These are phyloP conservation scores for Drosophila melanica DNA, from an alignment of 1,140 invertebrate genomes.

Conservation along the genomic window DNA sequence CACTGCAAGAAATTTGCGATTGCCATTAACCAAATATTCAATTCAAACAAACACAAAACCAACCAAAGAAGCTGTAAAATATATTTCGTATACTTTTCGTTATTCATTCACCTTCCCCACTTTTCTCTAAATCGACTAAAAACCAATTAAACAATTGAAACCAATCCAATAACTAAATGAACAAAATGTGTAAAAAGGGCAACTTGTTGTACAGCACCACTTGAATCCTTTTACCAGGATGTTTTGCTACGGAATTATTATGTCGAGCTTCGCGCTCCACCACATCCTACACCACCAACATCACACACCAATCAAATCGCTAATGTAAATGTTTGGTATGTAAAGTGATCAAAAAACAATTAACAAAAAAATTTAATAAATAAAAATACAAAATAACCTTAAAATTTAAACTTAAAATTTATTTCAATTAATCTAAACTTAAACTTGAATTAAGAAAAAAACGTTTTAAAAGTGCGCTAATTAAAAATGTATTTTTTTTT, in stretches of 20 bases:
- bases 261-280: constrained; percentile 79
- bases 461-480: constrained; percentile 51
- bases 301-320: constrained; percentile 83
- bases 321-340: constrained; percentile 82
- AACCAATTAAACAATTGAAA: constrained; percentile 46
- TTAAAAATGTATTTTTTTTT: constrained; percentile 26
- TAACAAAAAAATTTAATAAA: constrained; percentile 9
- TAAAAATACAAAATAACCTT: constrained; percentile 16
- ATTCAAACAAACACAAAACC: constrained; percentile 20
- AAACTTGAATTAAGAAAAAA: constrained; percentile 12
- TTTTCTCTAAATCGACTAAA: constrained; percentile 30
- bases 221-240: constrained; percentile 83
- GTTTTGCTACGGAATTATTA: constrained; percentile 83
- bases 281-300: constrained; percentile 82
- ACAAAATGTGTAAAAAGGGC: constrained; percentile 77
- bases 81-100: constrained; percentile 56
- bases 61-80: constrained; percentile 62
- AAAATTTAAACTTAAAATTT: constrained; percentile 35
- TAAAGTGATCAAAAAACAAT: constrained; percentile 62
- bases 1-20: constrained; percentile 28
- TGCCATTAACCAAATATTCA: constrained; percentile 16
- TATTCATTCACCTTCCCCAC: constrained; percentile 49
- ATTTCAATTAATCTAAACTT: constrained; percentile 5
- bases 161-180: constrained; percentile 56
- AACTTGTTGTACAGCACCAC: constrained; percentile 83